Evolutionary conservation across 2,888 invertebrate species (phyloP).

Genomic region (Sphaerophoria taeniata): DNA sequence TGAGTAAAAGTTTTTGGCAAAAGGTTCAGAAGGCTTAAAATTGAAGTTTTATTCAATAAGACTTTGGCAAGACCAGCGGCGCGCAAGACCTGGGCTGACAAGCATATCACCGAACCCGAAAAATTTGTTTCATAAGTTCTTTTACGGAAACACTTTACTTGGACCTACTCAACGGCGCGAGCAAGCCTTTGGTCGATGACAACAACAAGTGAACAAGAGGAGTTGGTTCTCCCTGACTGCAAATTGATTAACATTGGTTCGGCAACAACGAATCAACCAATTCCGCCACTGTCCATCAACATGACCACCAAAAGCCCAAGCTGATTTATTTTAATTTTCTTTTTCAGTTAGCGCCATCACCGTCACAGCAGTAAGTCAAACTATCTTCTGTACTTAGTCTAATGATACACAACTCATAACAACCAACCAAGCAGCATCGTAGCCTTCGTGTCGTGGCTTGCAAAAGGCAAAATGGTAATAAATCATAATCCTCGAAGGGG

Average conservation of each 20-base stretch:
- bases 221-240: background rate
- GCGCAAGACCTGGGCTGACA: too few relatives aligned
- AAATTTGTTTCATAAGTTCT: too few relatives aligned
- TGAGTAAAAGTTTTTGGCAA: too few relatives aligned
- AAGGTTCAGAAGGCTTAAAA: too few relatives aligned
- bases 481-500: constrained; percentile 68
- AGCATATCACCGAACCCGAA: too few relatives aligned
- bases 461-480: constrained; percentile 56
- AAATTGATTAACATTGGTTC: too few relatives aligned
- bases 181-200: too few relatives aligned
- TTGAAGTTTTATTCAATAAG: too few relatives aligned
- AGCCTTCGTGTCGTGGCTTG: constrained; percentile 44
- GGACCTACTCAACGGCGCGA: too few relatives aligned
- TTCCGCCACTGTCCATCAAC: constrained; percentile 1
- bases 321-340: constrained; percentile 68
- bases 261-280: background rate
- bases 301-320: constrained; percentile 32
- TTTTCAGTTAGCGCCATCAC: constrained; percentile 30
- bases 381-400: constrained; percentile 28
- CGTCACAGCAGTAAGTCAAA: background rate
- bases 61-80: too few relatives aligned
- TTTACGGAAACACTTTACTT: too few relatives aligned
- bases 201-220: background rate
- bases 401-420: constrained; percentile 50
- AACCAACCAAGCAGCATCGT: background rate